Percentiles rank a stretch among this genome's conserved stretches.
Evolutionary conservation across 2,888 invertebrate species (phyloP).

Genomic region (Eupithecia tripunctaria): DNA sequence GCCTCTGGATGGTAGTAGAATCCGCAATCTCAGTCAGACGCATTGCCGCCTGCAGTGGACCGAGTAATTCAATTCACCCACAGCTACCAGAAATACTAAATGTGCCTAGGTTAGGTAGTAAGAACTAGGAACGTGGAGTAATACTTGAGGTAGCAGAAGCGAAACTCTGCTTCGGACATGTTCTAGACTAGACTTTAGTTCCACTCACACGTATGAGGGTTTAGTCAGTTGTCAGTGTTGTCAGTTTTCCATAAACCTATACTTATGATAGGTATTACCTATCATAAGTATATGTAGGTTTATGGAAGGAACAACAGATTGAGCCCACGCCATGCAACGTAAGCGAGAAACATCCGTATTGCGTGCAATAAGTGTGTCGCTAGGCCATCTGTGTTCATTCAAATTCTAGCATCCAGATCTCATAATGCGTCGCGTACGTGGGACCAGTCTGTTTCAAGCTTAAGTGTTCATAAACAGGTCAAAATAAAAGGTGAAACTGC

Average conservation of each 20-base stretch:
- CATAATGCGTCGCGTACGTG: background rate
- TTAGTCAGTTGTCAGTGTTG: background rate
- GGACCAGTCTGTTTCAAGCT: background rate
- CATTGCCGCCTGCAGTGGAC: slow-evolving; percentile 36
- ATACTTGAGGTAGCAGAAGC: slow-evolving; percentile 1
- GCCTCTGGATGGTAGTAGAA: background rate
- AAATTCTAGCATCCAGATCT: background rate
- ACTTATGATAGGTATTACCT: no score
- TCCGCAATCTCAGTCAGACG: slow-evolving; percentile 37
- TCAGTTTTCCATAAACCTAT: no score
- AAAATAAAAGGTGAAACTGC: background rate
- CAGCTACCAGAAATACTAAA: slow-evolving; percentile 20
- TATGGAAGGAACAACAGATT: no score
- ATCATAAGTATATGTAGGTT: background rate
- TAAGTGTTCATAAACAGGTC: background rate
- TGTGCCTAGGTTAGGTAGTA: background rate
- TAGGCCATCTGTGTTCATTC: background rate
- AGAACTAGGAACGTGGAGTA: background rate
- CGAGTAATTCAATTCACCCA: slow-evolving; percentile 32
- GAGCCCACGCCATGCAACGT: background rate
- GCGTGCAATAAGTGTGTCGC: background rate
- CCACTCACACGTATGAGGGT: background rate
- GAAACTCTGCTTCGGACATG: slow-evolving; percentile 2
- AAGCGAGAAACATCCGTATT: background rate
- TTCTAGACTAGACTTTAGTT: background rate